phyloP scores from a whole-genome alignment of 2,888 invertebrate species.

The Entomobrya multifasciata region DNA sequence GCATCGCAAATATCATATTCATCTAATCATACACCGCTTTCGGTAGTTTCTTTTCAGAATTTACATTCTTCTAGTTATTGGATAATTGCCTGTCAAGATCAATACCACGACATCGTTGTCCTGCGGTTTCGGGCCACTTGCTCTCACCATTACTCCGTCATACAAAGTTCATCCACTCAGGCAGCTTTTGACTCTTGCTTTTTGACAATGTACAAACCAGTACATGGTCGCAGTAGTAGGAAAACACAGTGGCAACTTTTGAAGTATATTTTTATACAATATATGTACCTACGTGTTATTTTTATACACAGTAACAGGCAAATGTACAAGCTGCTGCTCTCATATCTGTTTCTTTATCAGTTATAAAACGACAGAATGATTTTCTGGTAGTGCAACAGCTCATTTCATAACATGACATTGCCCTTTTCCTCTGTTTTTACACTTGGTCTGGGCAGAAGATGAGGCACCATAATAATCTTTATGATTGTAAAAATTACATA shows the following conservation, averaged over 20 bases:
- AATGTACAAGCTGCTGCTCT: neutral
- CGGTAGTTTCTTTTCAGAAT: no score
- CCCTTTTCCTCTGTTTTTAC: conserved; percentile 16
- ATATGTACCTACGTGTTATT: no score
- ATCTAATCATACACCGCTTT: no score
- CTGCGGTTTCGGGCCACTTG: conserved; percentile 63
- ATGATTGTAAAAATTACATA: no score
- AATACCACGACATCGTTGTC: conserved; percentile 68
- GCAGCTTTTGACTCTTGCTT: neutral
- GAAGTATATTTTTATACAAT: neutral
- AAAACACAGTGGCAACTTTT: neutral
- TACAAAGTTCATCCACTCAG: neutral
- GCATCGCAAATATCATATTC: no score
- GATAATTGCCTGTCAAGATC: conserved; percentile 74
- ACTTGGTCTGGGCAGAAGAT: neutral
- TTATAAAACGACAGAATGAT: conserved; percentile 12
- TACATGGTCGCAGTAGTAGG: neutral
- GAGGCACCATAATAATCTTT: conserved; percentile 23
- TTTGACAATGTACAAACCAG: conserved; percentile 8
- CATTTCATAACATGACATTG: neutral
- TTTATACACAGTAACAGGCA: neutral
- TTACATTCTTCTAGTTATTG: no score
- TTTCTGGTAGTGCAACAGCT: conserved; percentile 34
- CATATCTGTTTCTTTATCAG: neutral
- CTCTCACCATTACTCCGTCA: conserved; percentile 32